These are phyloP conservation scores for Sebastes iracundus DNA, from an alignment of 2,797 vertebrate genomes.

Conservation along the genomic window DNA sequence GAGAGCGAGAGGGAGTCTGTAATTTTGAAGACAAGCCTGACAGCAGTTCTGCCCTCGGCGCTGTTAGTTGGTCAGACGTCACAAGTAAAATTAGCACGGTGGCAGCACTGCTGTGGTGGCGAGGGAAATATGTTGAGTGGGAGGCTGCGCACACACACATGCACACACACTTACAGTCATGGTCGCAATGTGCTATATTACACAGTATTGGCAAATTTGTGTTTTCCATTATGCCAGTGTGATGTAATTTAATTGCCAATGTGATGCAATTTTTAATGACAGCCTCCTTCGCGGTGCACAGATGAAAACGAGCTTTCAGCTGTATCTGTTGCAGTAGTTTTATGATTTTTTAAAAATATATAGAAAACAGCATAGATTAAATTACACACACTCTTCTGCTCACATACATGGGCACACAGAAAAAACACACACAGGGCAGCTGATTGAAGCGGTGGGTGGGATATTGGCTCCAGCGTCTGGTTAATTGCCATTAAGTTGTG, in stretches of 20 bases:
- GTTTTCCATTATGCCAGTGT: conserved; percentile 39
- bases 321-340: background rate
- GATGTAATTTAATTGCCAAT: conserved; percentile 43
- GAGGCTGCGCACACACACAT: conserved; percentile 10
- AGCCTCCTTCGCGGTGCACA: background rate
- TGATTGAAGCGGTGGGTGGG: conserved; percentile 66
- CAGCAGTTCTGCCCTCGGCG: conserved; percentile 30
- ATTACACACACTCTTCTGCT: background rate
- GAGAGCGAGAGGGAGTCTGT: conserved; percentile 3
- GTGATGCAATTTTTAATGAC: conserved; percentile 36
- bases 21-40: conserved; percentile 32
- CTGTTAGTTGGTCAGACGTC: conserved; percentile 44
- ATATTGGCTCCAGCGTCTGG: conserved; percentile 57
- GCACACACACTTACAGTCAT: background rate
- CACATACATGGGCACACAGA: background rate
- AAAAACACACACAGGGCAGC: conserved; percentile 28
- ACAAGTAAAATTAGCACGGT: conserved; percentile 56
- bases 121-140: conserved; percentile 62
- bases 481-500: conserved; percentile 74
- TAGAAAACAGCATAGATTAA: background rate
- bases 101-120: conserved; percentile 31
- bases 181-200: conserved; percentile 39
- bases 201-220: conserved; percentile 33
- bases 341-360: background rate
- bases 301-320: conserved; percentile 1